Evolutionary conservation across 2,113 vertebrate species (phyloP).

Genomic region (Catharus fuscescens): DNA sequence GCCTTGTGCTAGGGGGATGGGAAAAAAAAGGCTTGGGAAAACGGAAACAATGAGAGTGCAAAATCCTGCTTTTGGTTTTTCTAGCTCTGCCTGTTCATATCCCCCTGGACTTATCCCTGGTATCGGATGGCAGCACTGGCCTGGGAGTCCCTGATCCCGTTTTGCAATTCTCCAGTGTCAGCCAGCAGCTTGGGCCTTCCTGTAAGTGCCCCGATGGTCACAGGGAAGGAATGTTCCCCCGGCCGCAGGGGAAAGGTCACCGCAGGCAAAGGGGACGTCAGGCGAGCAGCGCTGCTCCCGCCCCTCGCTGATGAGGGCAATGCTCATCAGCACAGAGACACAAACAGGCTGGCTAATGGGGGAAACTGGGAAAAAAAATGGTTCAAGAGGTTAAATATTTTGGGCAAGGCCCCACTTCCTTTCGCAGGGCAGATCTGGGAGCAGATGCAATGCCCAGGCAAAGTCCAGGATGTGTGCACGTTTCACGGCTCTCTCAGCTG

Average conservation of each 20-base stretch:
- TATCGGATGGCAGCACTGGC: not conserved
- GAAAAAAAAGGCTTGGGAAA: not conserved
- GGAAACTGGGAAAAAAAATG: accelerated
- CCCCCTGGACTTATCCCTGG: not conserved
- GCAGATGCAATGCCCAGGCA: not conserved
- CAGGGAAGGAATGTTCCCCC: slow-evolving; percentile 12
- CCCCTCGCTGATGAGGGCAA: not conserved
- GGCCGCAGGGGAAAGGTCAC: not conserved
- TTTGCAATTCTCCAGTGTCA: slow-evolving; percentile 16
- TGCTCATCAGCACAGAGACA: not conserved
- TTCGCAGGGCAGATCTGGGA: not conserved
- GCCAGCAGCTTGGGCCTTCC: not conserved
- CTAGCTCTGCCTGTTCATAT: not conserved
- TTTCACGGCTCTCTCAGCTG: not conserved
- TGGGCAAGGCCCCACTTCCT: not conserved
- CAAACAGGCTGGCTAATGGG: not conserved
- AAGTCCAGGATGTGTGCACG: not conserved
- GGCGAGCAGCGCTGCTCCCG: not conserved
- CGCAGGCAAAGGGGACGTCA: not conserved
- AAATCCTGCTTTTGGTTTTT: not conserved
- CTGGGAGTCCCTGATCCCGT: not conserved
- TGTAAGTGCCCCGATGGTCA: not conserved
- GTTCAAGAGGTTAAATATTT: not conserved
- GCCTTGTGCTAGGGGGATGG: not conserved
- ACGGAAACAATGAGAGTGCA: not conserved